These are phyloP conservation scores for Beris morrisii DNA, from an alignment of 2,888 invertebrate species.

Conservation along the genomic window DNA sequence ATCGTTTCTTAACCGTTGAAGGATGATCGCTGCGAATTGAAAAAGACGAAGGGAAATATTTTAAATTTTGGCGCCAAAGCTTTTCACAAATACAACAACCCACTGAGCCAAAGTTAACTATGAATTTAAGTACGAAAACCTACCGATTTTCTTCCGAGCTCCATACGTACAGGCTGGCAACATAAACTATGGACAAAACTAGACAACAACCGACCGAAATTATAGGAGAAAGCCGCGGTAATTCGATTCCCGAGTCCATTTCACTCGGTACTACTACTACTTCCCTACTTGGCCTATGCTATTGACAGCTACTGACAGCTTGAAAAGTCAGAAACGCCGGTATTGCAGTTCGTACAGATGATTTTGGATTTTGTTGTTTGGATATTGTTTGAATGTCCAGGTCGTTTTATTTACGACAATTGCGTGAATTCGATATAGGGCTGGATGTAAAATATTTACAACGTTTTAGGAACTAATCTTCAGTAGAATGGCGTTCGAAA, in stretches of 20 bases:
- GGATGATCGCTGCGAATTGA: constrained; percentile 76
- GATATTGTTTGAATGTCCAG: too few species aligned
- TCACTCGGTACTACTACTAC: background rate
- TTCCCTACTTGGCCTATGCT: too few species aligned
- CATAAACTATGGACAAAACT: constrained; percentile 75
- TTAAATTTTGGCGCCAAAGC: too few species aligned
- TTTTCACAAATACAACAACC: background rate
- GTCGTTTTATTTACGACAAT: too few species aligned
- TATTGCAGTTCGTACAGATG: too few species aligned
- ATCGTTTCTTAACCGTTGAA: constrained; percentile 81
- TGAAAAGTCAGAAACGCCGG: too few species aligned
- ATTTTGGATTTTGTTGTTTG: too few species aligned
- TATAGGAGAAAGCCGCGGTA: constrained; percentile 56
- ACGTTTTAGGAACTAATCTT: too few species aligned
- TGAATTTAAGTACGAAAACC: constrained; percentile 32
- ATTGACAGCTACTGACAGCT: too few species aligned
- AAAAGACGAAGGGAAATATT: constrained; percentile 16
- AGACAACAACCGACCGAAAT: constrained; percentile 74
- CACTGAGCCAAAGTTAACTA: constrained; percentile 3
- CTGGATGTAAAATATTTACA: too few species aligned
- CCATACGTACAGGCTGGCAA: constrained; percentile 89
- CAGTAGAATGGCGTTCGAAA: too few species aligned
- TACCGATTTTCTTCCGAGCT: constrained; percentile 75
- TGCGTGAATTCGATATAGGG: too few species aligned
- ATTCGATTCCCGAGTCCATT: constrained; percentile 18